Evolutionary conservation across 2,797 vertebrate genomes (phyloP), one percentile per base, ranked within the genome.

Genomic region (Hydrophis major): DNA sequence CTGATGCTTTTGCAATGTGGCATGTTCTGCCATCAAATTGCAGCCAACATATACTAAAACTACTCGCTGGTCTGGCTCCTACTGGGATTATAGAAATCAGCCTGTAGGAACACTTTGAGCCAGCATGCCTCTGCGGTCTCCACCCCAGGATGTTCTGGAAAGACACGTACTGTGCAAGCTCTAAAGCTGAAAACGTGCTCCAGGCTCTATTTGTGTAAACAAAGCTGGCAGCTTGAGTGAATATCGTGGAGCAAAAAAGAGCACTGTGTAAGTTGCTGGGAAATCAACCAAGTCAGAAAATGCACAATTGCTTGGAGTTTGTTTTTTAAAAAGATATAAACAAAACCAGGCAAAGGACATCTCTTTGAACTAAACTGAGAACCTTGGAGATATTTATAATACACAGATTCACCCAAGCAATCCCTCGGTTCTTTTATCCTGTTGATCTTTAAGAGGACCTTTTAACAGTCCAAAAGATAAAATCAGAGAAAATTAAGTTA

Each of bases 81-180:
- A 94, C 87, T 42, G 94, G 96, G 95, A 96, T 94, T 95, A 95
- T 57, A 91, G 93, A 96, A 96, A 96, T 95, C 94, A 95, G 96
- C 93, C 94, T 94, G 61, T 11, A 94, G 94, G 97, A 95, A 94
- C 95, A 94, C 94, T 90, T 47, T n/a, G 96, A 97, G 96, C 95
- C 96, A 94, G 96, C 94, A 4, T 93, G 96, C 94, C 95, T 96
- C 96, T 95, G 95, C 94, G 94, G 96, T 94, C 96, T 96, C 95
- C 97, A 95, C 95, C 96, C 95, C 94, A 96, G 96, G 96, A 97
- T 96, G 96, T 96, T 94, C 96, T 94, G 94, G 93, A 92, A 91
- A 88, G 92, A 96, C 94, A 96, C 96, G 96, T 96, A 96, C 96
- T 95, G 93, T 97, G 96, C 96, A 96, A 96, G 96, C 95, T 96